phyloP scores from a whole-genome alignment of 2,113 vertebrate species.

The Cacatua alba region DNA sequence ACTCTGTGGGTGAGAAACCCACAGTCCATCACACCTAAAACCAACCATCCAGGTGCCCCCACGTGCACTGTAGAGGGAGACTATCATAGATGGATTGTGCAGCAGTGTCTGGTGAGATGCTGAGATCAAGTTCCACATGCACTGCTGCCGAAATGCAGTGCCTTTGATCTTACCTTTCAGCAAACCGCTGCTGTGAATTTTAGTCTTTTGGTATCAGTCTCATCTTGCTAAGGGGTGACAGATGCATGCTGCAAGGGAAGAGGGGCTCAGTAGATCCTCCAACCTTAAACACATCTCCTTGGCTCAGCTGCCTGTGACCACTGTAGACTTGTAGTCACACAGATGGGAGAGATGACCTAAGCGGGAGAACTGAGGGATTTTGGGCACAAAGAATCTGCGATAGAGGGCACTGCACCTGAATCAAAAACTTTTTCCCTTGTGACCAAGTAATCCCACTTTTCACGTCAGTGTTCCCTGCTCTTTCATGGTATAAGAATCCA shows the following conservation, averaged over 20 bases:
- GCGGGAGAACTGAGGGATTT: background rate
- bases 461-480: background rate
- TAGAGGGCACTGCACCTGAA: background rate
- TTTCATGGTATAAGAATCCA: background rate
- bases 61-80: background rate
- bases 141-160: background rate
- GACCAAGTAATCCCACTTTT: background rate
- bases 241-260: background rate
- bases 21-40: background rate
- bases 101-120: fast-evolving
- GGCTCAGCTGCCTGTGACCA: background rate
- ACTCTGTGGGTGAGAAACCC: background rate
- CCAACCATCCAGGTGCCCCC: background rate
- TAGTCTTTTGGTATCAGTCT: background rate
- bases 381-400: background rate
- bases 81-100: fast-evolving
- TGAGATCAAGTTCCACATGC: fast-evolving
- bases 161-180: background rate
- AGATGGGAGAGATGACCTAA: background rate
- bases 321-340: background rate
- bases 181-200: background rate
- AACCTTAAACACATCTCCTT: background rate
- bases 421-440: background rate
- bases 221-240: background rate
- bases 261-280: background rate